Percentiles rank a stretch among this genome's conserved stretches.
Conservation (phyloP, 2,797 vertebrate genomes). For the Gambelia wislizenii region DNA sequence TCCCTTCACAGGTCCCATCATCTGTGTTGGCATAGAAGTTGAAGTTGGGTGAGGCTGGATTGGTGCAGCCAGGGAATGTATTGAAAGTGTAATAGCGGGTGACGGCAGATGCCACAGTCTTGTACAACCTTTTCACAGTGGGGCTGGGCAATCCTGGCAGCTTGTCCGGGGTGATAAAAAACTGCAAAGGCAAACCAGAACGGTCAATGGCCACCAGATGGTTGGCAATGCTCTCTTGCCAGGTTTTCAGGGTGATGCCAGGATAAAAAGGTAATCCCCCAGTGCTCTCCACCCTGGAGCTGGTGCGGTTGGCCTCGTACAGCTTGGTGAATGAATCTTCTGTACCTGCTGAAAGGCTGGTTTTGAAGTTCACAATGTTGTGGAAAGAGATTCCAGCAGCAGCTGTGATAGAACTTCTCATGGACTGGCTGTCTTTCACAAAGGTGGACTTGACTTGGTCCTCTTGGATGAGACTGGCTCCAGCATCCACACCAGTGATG, state of each 20-base stretch:
- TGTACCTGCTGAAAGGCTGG: constrained; percentile 30
- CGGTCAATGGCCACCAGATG: constrained; percentile 91
- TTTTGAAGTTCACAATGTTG: constrained; percentile 76
- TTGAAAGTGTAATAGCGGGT: constrained; percentile 87
- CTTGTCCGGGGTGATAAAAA: constrained; percentile 80
- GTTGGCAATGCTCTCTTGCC: constrained; percentile 88
- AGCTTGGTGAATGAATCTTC: constrained; percentile 69
- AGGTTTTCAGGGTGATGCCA: constrained; percentile 89
- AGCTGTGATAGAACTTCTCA: constrained; percentile 70
- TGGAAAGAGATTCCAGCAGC: constrained; percentile 83
- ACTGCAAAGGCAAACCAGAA: constrained; percentile 84
- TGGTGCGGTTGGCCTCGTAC: constrained; percentile 86
- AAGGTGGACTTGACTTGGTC: constrained; percentile 87
- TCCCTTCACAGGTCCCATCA: constrained; percentile 85
- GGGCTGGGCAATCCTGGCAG: constrained; percentile 86
- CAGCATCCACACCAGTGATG: constrained; percentile 86
- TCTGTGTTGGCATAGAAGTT: constrained; percentile 91
- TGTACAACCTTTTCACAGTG: constrained; percentile 81
- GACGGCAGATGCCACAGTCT: constrained; percentile 78
- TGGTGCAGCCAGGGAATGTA: constrained; percentile 85
- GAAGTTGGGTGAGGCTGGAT: constrained; percentile 84
- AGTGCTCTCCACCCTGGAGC: constrained; percentile 85
- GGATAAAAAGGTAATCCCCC: constrained; percentile 88
- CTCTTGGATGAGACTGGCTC: constrained; percentile 87
- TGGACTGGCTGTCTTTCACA: constrained; percentile 74